Evolutionary conservation across 2,888 invertebrate species (phyloP).

Genomic region (Leptogaster cylindrica): DNA sequence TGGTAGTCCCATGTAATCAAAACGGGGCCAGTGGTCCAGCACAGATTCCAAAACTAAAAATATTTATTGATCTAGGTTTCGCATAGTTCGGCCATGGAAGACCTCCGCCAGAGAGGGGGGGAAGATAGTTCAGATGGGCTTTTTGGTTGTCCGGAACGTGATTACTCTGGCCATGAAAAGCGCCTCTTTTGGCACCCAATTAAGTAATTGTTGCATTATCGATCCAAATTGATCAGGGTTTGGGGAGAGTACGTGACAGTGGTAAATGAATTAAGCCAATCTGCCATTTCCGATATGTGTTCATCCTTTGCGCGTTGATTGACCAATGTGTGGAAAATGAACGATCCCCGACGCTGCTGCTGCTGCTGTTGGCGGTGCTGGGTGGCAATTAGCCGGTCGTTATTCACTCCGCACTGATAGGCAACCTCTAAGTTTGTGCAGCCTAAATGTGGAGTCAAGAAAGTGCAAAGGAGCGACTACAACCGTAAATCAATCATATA

Average conservation of each 20-base stretch:
- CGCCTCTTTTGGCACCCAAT: constrained; percentile 23
- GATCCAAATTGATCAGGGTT: not conserved
- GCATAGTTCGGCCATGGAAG: constrained; percentile 9
- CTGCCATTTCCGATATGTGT: constrained; percentile 34
- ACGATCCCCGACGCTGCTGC: constrained; percentile 9
- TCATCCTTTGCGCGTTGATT: constrained; percentile 18
- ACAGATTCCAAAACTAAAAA: too few species aligned
- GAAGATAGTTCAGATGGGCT: too few species aligned
- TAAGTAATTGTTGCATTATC: constrained; percentile 33
- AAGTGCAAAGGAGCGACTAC: constrained; percentile 24
- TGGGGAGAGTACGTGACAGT: constrained; percentile 21
- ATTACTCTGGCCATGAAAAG: constrained; percentile 27
- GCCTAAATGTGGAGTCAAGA: constrained; percentile 17
- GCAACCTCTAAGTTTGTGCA: constrained; percentile 20
- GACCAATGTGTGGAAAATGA: constrained; percentile 13
- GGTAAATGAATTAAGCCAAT: constrained; percentile 31
- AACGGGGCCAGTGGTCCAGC: too few species aligned
- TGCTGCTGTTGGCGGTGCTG: not conserved
- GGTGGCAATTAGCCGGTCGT: constrained; percentile 32
- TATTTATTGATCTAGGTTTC: constrained; percentile 2
- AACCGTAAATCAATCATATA: constrained; percentile 33
- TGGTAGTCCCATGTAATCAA: too few species aligned
- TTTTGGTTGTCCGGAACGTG: constrained; percentile 28
- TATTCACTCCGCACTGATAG: constrained; percentile 29
- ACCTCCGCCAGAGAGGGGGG: too few species aligned